Conservation (phyloP, 2,888 invertebrate species). For the Platerodrilus igneus region DNA sequence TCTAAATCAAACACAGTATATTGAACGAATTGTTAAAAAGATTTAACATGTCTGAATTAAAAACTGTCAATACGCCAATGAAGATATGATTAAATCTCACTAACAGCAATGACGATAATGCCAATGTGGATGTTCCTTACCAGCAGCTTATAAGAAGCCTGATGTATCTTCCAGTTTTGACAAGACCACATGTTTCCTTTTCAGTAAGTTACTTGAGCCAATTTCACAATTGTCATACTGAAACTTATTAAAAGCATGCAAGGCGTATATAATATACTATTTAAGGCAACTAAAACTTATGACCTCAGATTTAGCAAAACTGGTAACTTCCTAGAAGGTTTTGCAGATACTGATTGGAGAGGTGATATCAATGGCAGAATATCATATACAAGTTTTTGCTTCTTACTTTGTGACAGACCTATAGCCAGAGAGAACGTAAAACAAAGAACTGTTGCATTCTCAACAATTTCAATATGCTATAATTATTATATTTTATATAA, state of each 20-base stretch:
- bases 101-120: too few relatives aligned
- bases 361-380: too few relatives aligned
- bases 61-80: too few relatives aligned
- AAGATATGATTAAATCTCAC: too few relatives aligned
- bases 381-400: too few relatives aligned
- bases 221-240: slow-evolving; percentile 20
- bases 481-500: too few relatives aligned
- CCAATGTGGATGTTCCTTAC: too few relatives aligned
- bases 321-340: slow-evolving; percentile 18
- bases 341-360: slow-evolving; percentile 33
- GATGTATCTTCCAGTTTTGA: slow-evolving; percentile 24
- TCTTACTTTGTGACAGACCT: too few relatives aligned
- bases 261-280: slow-evolving; percentile 27
- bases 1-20: too few relatives aligned
- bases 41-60: too few relatives aligned
- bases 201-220: slow-evolving; percentile 24
- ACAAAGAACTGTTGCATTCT: slow-evolving; percentile 36
- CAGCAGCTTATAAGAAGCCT: slow-evolving; percentile 26
- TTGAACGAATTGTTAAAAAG: too few relatives aligned
- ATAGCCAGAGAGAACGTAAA: slow-evolving; percentile 35
- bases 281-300: slow-evolving; percentile 22
- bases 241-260: slow-evolving; percentile 25
- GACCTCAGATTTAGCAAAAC: slow-evolving; percentile 21
- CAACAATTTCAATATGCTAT: too few relatives aligned
- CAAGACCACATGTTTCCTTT: slow-evolving; percentile 28